phyloP scores from a whole-genome alignment of 2,113 vertebrate genomes.

The Mandrillus leucophaeus region DNA sequence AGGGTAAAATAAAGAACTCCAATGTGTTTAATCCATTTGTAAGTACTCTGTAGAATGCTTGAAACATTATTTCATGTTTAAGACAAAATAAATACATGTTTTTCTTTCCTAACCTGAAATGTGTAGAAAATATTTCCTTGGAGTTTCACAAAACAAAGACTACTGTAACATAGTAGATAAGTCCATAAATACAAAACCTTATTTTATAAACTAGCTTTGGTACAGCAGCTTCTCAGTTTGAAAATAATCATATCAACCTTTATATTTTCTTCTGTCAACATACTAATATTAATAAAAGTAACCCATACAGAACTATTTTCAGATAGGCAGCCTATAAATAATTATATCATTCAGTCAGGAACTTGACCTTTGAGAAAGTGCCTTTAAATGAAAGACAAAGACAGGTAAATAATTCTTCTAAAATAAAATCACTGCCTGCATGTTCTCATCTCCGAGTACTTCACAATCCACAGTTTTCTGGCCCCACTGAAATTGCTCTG shows the following conservation, averaged over 20 bases:
- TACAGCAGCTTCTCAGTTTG: neutral
- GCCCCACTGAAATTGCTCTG: neutral
- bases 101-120: constrained; percentile 20
- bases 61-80: neutral
- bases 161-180: neutral
- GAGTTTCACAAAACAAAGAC: constrained; percentile 27
- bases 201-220: neutral
- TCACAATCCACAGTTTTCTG: neutral
- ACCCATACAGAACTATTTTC: neutral
- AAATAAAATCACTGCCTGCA: constrained; percentile 17
- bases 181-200: constrained; percentile 6
- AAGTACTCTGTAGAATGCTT: neutral
- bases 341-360: neutral
- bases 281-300: constrained; percentile 37
- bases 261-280: neutral
- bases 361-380: constrained; percentile 10
- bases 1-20: neutral
- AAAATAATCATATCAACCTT: constrained; percentile 24
- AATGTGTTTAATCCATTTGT: neutral
- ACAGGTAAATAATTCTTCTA: neutral
- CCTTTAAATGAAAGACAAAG: neutral
- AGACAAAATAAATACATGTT: neutral
- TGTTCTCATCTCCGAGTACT: neutral
- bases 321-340: neutral
- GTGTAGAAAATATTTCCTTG: constrained; percentile 23